Evolutionary conservation across 2,797 vertebrate genomes (phyloP).

Genomic region (Thalassophryne amazonica): DNA sequence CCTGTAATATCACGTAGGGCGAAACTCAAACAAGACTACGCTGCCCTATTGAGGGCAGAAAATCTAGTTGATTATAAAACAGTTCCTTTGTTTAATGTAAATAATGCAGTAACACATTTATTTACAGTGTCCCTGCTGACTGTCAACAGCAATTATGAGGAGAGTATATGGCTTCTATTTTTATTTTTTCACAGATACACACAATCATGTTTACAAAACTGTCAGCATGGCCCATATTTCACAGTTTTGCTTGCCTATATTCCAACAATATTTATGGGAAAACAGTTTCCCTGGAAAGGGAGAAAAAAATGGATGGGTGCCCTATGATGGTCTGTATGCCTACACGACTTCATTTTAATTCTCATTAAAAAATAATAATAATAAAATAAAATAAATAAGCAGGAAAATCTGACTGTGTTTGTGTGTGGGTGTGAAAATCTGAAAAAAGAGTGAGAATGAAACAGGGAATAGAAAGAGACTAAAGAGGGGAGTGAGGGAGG

Average conservation of each 20-base stretch:
- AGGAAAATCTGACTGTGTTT: constrained; percentile 33
- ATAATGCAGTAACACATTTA: too few species aligned
- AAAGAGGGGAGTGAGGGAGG: constrained; percentile 34
- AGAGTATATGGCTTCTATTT: too few species aligned
- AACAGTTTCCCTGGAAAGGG: constrained; percentile 28
- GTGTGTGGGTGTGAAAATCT: constrained; percentile 44
- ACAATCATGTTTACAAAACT: constrained; percentile 49
- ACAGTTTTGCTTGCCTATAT: constrained; percentile 54
- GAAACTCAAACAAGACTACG: too few species aligned
- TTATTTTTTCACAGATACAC: constrained; percentile 21
- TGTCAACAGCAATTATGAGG: too few species aligned
- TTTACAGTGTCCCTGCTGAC: too few species aligned
- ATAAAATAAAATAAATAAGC: too few species aligned
- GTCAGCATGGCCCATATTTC: constrained; percentile 43
- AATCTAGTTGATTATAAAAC: too few species aligned
- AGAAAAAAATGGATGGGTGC: constrained; percentile 12
- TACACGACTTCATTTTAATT: constrained; percentile 2
- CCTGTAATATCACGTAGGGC: too few species aligned
- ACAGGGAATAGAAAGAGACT: constrained; percentile 43
- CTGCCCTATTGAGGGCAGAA: too few species aligned
- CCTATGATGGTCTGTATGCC: constrained; percentile 1
- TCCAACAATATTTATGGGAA: constrained; percentile 50
- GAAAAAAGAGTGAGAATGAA: background rate
- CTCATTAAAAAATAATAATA: constrained; percentile 30
- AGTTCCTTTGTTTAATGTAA: too few species aligned